Conservation (phyloP, 2,888 invertebrate species). For the Sphecodes monilicornis region DNA sequence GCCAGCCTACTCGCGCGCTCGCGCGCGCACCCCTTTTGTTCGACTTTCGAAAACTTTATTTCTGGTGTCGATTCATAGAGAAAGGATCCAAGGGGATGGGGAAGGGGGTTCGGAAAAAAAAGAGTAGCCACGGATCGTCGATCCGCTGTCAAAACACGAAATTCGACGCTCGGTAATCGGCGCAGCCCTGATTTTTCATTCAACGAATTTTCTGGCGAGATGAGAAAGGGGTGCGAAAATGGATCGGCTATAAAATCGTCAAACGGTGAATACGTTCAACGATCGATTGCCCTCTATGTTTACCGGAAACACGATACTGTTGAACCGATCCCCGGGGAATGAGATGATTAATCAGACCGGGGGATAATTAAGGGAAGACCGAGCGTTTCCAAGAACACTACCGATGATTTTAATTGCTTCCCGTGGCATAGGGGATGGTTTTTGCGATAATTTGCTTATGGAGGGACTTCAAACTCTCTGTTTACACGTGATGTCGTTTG, state of each 20-base stretch:
- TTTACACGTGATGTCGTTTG: background rate
- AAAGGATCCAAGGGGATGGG: background rate
- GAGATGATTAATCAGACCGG: constrained; percentile 35
- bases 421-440: background rate
- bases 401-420: background rate
- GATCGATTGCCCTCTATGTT: constrained; percentile 53
- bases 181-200: constrained; percentile 67
- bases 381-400: background rate
- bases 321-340: background rate
- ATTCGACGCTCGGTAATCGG: constrained; percentile 76
- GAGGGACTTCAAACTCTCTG: background rate
- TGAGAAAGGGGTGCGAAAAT: constrained; percentile 48
- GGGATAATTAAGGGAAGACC: constrained; percentile 22
- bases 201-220: constrained; percentile 66
- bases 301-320: constrained; percentile 49
- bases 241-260: constrained; percentile 48
- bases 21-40: constrained; percentile 63
- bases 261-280: constrained; percentile 50
- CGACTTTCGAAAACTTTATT: constrained; percentile 60
- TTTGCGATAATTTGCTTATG: background rate
- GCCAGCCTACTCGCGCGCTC: constrained; percentile 49
- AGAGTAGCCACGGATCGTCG: constrained; percentile 77
- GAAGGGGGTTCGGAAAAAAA: constrained; percentile 39
- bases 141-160: constrained; percentile 83
- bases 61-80: constrained; percentile 10